A percentile compares a stretch with the other conserved stretches of the same genome.
Evolutionary conservation across 1,140 invertebrate genomes (phyloP).

Genomic region (Uloborus diversus): DNA sequence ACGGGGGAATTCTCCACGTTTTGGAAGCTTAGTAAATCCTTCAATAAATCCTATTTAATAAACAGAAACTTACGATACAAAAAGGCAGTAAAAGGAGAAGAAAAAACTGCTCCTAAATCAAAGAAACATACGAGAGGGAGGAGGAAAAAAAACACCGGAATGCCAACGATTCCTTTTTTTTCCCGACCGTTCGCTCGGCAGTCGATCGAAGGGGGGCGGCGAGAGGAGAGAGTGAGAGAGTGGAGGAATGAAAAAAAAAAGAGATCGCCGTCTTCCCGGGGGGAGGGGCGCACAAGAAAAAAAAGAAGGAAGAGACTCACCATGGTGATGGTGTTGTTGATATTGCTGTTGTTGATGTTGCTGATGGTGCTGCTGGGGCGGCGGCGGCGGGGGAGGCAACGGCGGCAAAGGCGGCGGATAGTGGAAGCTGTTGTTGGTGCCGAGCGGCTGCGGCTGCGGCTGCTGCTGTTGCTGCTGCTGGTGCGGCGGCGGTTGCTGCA

Average conservation of each 20-base stretch:
- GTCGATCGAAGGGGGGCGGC: neutral
- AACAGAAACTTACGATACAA: too few relatives aligned
- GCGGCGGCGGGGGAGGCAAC: neutral
- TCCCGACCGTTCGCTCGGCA: neutral
- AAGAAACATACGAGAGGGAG: neutral
- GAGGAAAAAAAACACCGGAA: neutral
- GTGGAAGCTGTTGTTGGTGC: constrained; percentile 49
- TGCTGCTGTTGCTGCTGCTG: constrained; percentile 51
- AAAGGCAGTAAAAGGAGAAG: neutral
- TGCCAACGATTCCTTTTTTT: neutral
- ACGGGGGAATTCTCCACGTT: too few relatives aligned
- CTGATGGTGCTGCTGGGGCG: constrained; percentile 1
- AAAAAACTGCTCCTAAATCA: neutral
- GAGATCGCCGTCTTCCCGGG: neutral
- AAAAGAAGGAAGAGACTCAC: constrained; percentile 23
- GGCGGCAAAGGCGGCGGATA: constrained; percentile 29
- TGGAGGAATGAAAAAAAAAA: neutral
- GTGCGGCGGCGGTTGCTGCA: constrained; percentile 44
- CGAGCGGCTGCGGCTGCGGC: neutral
- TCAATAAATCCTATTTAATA: too few relatives aligned
- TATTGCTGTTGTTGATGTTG: constrained; percentile 36
- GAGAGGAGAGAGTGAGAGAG: neutral
- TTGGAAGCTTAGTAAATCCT: too few relatives aligned
- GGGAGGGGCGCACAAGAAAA: neutral
- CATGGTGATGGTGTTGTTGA: constrained; percentile 52